These are phyloP conservation scores for Brachionus sp. DNA, from an alignment of 1,140 invertebrate species.

Conservation along the genomic window DNA sequence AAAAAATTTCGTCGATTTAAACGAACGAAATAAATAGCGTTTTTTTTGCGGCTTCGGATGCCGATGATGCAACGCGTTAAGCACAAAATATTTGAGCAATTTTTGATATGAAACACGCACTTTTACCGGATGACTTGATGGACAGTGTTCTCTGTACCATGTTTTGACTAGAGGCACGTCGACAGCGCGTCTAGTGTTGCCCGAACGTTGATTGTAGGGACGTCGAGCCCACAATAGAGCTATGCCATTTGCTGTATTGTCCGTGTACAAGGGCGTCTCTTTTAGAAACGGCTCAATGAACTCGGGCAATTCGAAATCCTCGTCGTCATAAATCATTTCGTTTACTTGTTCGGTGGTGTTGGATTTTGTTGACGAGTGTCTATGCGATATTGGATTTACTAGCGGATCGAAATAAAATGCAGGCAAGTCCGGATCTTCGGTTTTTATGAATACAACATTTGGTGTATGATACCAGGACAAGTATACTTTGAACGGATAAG, in stretches of 20 bases:
- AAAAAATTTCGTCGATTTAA: conserved; percentile 99
- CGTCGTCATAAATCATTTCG: conserved; percentile 63
- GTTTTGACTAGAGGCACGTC: conserved; percentile 94
- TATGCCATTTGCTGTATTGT: conserved; percentile 98
- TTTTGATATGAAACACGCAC: conserved; percentile 99
- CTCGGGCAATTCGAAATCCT: conserved; percentile 87
- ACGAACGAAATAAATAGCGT: conserved; percentile 92
- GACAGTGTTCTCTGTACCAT: conserved; percentile 91
- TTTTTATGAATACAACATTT: conserved; percentile 98
- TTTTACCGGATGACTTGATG: conserved; percentile 96
- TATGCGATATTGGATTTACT: conserved; percentile 96
- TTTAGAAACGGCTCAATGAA: conserved; percentile 84
- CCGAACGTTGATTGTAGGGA: conserved; percentile 92
- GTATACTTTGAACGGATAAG: conserved; percentile 86
- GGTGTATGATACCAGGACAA: conserved; percentile 89
- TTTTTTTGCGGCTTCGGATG: conserved; percentile 98
- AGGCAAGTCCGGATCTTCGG: conserved; percentile 98
- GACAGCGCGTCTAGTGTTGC: conserved; percentile 75
- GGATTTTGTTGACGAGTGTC: conserved; percentile 74
- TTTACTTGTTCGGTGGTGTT: background rate
- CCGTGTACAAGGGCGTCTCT: conserved; percentile 91
- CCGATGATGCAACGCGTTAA: conserved; percentile 93
- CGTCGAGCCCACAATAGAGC: conserved; percentile 95
- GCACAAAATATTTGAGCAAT: conserved; percentile 91
- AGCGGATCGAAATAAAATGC: conserved; percentile 99